A percentile compares a stretch with the other conserved stretches of the same genome.
Conservation (phyloP, 2,888 invertebrate species). For the Rugalucina vietnamica region DNA sequence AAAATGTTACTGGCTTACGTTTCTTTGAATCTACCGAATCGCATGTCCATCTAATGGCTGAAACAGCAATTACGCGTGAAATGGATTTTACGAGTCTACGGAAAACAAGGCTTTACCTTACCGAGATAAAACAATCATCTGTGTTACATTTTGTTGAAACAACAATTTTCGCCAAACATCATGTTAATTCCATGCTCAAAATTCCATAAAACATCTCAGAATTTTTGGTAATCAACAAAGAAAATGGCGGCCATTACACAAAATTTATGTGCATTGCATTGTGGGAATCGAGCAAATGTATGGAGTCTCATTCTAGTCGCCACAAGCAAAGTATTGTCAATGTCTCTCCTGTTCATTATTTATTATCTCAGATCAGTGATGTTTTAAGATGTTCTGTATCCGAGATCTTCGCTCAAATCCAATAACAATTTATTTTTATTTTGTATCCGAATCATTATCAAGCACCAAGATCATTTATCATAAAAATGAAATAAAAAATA, state of each 20-base stretch:
- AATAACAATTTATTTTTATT: no score
- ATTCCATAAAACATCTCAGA: neutral
- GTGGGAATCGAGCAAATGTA: constrained; percentile 51
- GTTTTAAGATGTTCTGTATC: no score
- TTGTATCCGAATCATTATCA: no score
- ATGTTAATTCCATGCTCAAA: neutral
- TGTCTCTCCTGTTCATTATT: no score
- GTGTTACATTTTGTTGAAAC: neutral
- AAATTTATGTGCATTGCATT: constrained; percentile 57
- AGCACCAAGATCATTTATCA: no score
- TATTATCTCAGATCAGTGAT: no score
- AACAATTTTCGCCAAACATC: neutral
- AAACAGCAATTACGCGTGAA: neutral
- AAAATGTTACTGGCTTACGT: neutral
- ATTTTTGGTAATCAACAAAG: constrained; percentile 58
- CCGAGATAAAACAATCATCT: neutral
- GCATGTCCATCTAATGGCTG: neutral
- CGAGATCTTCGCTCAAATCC: no score
- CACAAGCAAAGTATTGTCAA: no score
- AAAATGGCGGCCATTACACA: constrained; percentile 71
- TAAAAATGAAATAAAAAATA: no score
- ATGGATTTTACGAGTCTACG: neutral
- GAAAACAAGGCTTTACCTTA: neutral
- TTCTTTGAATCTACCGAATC: neutral
- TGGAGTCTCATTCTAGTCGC: no score